Evolutionary conservation across 1,140 invertebrate species (phyloP).

Genomic region (Caerostris extrusa): DNA sequence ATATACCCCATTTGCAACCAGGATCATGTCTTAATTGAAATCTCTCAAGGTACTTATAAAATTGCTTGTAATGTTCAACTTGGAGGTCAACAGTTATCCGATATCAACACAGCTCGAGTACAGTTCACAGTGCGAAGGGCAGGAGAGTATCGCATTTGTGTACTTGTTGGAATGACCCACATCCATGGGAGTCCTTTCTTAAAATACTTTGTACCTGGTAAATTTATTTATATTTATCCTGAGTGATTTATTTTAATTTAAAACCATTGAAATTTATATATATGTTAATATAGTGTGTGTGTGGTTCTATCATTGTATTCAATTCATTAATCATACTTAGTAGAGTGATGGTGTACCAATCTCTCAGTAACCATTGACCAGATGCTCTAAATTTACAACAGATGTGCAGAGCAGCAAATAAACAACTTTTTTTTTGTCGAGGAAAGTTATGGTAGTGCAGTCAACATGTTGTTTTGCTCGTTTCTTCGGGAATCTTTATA

Average conservation of each 20-base stretch:
- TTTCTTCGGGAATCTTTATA: too few species aligned
- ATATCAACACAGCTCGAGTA: slow-evolving; percentile 91
- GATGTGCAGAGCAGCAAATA: too few species aligned
- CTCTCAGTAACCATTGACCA: too few species aligned
- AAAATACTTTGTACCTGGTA: slow-evolving; percentile 86
- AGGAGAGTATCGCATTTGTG: slow-evolving; percentile 92
- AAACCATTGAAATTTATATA: too few species aligned
- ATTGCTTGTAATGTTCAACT: slow-evolving; percentile 92
- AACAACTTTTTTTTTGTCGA: too few species aligned
- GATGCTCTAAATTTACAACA: too few species aligned
- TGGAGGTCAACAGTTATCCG: slow-evolving; percentile 90
- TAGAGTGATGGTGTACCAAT: too few species aligned
- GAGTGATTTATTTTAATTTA: not conserved
- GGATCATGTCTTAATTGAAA: slow-evolving; percentile 92
- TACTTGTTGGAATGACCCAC: slow-evolving; percentile 87
- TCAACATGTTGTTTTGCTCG: too few species aligned
- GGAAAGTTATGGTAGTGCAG: too few species aligned
- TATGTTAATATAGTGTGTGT: too few species aligned
- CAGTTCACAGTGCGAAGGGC: slow-evolving; percentile 95
- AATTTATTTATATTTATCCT: not conserved
- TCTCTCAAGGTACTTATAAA: slow-evolving; percentile 90
- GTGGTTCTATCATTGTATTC: not conserved
- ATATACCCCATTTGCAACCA: slow-evolving; percentile 95
- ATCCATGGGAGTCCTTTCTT: slow-evolving; percentile 87
- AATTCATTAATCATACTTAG: too few species aligned